Evolutionary conservation across 2,888 invertebrate genomes (phyloP).

Genomic region (Andrena fulva): DNA sequence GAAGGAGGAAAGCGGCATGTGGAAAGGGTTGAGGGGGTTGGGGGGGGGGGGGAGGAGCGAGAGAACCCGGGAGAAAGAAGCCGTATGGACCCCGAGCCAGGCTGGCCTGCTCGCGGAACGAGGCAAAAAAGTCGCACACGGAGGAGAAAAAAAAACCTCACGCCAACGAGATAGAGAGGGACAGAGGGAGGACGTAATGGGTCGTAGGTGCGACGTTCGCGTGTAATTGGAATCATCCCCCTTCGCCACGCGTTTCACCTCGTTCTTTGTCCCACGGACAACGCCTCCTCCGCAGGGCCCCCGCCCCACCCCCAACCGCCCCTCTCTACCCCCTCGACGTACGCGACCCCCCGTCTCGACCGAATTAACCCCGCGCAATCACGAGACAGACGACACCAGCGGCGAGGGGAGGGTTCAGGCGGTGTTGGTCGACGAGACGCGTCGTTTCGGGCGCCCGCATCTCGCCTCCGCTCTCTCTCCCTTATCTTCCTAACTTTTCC

Average conservation of each 20-base stretch:
- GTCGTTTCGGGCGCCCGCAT: slow-evolving; percentile 48
- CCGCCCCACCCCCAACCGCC: too few relatives aligned
- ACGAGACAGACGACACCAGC: slow-evolving; percentile 68
- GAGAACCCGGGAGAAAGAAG: slow-evolving; percentile 54
- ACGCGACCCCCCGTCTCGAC: slow-evolving; percentile 59
- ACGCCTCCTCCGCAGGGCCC: slow-evolving; percentile 19
- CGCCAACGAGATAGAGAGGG: slow-evolving; percentile 25
- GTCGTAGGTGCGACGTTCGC: slow-evolving; percentile 80
- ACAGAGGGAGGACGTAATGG: slow-evolving; percentile 75
- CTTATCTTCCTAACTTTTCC: slow-evolving; percentile 78
- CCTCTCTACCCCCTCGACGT: neutral
- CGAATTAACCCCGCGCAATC: slow-evolving; percentile 76
- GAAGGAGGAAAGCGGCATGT: slow-evolving; percentile 43
- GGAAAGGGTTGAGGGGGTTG: slow-evolving; percentile 12
- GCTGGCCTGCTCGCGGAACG: slow-evolving; percentile 45
- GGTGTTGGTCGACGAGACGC: slow-evolving; percentile 40
- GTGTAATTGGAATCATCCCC: slow-evolving; percentile 83
- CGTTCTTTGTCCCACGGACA: slow-evolving; percentile 52
- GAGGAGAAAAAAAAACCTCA: slow-evolving; percentile 34
- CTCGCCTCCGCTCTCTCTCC: slow-evolving; percentile 72
- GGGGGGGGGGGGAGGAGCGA: slow-evolving; percentile 23
- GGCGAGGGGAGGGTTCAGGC: neutral
- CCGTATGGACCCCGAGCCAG: slow-evolving; percentile 64
- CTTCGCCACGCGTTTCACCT: slow-evolving; percentile 69
- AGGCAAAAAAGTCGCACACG: slow-evolving; percentile 27